These are phyloP conservation scores for Hylaeus anthracinus DNA, from an alignment of 1,140 invertebrate genomes.

Conservation along the genomic window DNA sequence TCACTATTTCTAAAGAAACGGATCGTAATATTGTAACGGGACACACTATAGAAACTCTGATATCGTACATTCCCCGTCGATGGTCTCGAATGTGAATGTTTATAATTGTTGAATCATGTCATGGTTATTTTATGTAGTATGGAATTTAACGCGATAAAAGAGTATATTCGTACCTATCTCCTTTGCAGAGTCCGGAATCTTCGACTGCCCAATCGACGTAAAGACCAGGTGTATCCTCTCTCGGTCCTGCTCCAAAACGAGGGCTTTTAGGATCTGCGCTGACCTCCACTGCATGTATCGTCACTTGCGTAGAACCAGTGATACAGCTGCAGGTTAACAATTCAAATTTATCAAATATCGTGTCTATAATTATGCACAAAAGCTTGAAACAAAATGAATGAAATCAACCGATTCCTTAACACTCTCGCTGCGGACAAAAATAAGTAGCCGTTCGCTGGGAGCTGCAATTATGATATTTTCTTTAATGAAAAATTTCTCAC, in stretches of 20 bases:
- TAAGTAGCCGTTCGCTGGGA: too few relatives aligned
- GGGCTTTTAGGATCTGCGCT: conserved; percentile 85
- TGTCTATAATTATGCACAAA: background rate
- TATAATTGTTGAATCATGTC: too few relatives aligned
- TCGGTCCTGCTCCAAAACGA: conserved; percentile 83
- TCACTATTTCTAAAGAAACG: too few relatives aligned
- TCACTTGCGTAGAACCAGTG: conserved; percentile 77
- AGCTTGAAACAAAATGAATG: background rate
- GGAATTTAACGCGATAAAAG: conserved; percentile 8
- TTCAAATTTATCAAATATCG: background rate
- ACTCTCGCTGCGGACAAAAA: too few relatives aligned
- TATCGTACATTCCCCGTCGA: too few relatives aligned
- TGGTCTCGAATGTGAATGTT: too few relatives aligned
- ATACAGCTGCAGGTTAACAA: conserved; percentile 79
- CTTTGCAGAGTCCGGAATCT: conserved; percentile 86
- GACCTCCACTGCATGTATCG: conserved; percentile 85
- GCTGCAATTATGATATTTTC: too few relatives aligned
- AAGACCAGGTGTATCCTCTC: conserved; percentile 83
- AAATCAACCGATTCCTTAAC: too few relatives aligned
- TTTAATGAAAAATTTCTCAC: too few relatives aligned
- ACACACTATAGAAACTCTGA: too few relatives aligned
- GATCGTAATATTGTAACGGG: too few relatives aligned
- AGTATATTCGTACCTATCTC: conserved; percentile 84
- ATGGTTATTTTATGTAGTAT: conserved; percentile 21
- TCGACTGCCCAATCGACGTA: conserved; percentile 90